Conservation (phyloP, 2,888 invertebrate species). For the Ophion costatus region DNA sequence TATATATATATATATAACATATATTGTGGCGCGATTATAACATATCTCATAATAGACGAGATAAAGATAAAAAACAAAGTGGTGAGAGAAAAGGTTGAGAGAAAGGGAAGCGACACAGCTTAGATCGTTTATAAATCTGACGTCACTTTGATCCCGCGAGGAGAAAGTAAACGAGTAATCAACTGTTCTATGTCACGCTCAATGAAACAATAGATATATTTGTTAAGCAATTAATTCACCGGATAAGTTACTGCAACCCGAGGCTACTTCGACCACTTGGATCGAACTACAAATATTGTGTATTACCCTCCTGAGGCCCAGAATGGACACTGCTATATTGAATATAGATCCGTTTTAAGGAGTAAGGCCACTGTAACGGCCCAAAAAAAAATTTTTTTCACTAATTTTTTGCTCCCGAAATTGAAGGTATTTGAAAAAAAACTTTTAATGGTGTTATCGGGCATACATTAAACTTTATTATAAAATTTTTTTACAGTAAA, state of each 20-base stretch:
- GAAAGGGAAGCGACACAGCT: not conserved
- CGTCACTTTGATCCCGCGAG: not conserved
- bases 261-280: not conserved
- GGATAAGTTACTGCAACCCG: too few relatives aligned
- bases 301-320: not conserved
- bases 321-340: not conserved
- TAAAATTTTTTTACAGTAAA: too few relatives aligned
- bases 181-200: not conserved
- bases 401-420: too few relatives aligned
- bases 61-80: conserved; percentile 2
- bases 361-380: too few relatives aligned
- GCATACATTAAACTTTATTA: too few relatives aligned
- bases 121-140: not conserved
- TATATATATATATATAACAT: not conserved
- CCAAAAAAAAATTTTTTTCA: too few relatives aligned
- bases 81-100: not conserved
- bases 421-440: too few relatives aligned
- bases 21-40: not conserved
- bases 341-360: not conserved
- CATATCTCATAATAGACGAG: conserved; percentile 14
- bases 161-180: not conserved
- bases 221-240: not conserved
- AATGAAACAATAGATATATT: not conserved
- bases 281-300: not conserved
- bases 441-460: too few relatives aligned